Base-by-base conservation (phyloP, 2,113 vertebrate genomes). In the Macquaria australasica region DNA sequence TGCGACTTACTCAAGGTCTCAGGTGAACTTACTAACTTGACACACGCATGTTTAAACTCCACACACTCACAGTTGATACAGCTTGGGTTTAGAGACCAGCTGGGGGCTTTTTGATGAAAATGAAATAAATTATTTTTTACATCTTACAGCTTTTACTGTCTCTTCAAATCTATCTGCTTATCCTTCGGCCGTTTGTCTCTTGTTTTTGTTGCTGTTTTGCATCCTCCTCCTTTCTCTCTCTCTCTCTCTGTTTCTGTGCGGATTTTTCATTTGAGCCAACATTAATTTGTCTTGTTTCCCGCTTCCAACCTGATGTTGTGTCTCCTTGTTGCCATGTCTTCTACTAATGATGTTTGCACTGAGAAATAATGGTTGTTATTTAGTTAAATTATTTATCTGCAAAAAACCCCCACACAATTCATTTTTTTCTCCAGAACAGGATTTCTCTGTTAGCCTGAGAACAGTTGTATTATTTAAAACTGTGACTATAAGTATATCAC, bases 331-430 rank as follows among this genome's bases (percentile, higher is more conserved):
- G 58, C 73, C 70, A 64, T 84, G 43, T 82, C 66, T 41, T 62
- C 25, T 58, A 16, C 55, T 90, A 86, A 81, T 86, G 62, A 25
- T 81, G 74, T 67, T 62, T 67, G 48, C 11, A 28, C 64, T 53
- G 50, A 21, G 62, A 45, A 80, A 63, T 60, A 60, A 72, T n/a
- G 41, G 12, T 70, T 67, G 20, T 58, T 58, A 71, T 73, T 74
- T 56, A n/a, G 41, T 21, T 75, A n/a, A 53, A 75, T 55, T 1
- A 75, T 63, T 76, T 63, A 58, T 45, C 48, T 55, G 21, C 43
- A 53, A 21, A 12, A 21, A 37, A 34, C 28, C 72, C 8, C 3
- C 28, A 34, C 7, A 45, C 2, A 53, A 7, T 0, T 8, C 0
- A 1, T 59, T 60, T 62, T 37, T 48, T 21, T 10, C 28, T 67